A percentile compares a stretch with the other conserved stretches of the same genome.
Conservation (phyloP, 2,888 invertebrate species). For the Cheilosia pagana region DNA sequence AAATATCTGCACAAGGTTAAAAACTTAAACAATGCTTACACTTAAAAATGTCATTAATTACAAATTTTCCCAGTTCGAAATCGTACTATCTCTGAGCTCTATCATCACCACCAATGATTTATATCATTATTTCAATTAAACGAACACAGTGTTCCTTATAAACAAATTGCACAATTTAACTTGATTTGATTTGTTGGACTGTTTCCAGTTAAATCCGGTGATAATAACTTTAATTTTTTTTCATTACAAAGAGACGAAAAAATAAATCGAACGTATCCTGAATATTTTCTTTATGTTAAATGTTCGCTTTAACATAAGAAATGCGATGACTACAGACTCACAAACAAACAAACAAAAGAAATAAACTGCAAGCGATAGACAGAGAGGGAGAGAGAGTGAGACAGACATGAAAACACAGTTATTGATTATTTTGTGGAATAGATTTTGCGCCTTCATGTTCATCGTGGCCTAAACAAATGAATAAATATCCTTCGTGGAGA, state of each 20-base stretch:
- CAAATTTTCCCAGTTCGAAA: not conserved
- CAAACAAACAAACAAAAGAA: slow-evolving; percentile 29
- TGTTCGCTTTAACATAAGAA: slow-evolving; percentile 16
- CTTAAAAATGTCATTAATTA: slow-evolving; percentile 3
- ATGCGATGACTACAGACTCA: slow-evolving; percentile 34
- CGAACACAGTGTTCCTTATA: not conserved
- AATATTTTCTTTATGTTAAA: slow-evolving; percentile 7
- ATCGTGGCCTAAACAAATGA: not conserved
- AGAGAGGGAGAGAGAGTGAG: slow-evolving; percentile 21
- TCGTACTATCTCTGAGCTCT: not conserved
- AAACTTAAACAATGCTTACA: not conserved
- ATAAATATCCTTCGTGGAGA: too few relatives aligned
- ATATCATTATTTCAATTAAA: not conserved
- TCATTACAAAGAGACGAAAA: not conserved
- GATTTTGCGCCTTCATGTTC: slow-evolving; percentile 9
- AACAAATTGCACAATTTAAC: not conserved
- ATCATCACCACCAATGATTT: not conserved
- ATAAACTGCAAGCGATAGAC: not conserved
- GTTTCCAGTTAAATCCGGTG: not conserved
- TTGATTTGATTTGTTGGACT: not conserved
- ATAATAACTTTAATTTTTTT: not conserved
- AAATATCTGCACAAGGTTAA: too few relatives aligned
- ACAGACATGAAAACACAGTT: not conserved
- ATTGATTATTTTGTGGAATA: slow-evolving; percentile 13
- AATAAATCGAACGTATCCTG: not conserved